Base-by-base conservation (phyloP, 2,797 vertebrate genomes). In the Hemitrygon akajei region DNA sequence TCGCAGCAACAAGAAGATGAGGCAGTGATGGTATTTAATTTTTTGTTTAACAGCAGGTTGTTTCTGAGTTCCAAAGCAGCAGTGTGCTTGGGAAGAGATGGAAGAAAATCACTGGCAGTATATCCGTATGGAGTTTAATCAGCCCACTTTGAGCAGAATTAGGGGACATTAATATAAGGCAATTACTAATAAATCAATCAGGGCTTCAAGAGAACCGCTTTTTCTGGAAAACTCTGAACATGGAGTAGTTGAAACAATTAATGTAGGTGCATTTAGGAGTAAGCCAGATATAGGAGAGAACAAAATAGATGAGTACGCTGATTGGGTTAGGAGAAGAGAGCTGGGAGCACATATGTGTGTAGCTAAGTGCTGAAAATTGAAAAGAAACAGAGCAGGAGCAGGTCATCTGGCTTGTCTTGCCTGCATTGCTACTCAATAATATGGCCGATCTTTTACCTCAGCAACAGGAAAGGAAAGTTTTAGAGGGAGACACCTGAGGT, bases 21-120 rank as follows among this genome's bases (percentile, higher is more conserved):
- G 56, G 71, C 95, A 96, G 95, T 95, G 95, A 95, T 95, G 95
- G 94, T 95, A 95, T 96, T 97, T 96, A 96, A 96, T 95, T 94
- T 94, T 93, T 94, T 94, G 60, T 94, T 0, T 94, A 71, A 94
- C 58, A 47, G 66, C 69, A 37, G 89, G 37, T 69, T 73, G 89
- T 71, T 75, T 75, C 69, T 73, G 66, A 56, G 34, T 75, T 92
- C 34, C 25, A 58, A 25, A 7, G 7, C 27, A 14, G 91, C 71
- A 93, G 69, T 16, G 2, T 73, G 4, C 66, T 27, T 1, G 71
- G 34, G 40, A 25, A 37, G 60, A 25, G 86, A 34, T 20, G 3
- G 73, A 5, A 93, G 71, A 25, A 58, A 93, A 76, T 75, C 40
- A 58, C 7, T 11, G 20, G 37, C 40, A n/a, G 37, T 16, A 18